Conservation (phyloP, 2,888 invertebrate genomes). For the Rapana venosa region DNA sequence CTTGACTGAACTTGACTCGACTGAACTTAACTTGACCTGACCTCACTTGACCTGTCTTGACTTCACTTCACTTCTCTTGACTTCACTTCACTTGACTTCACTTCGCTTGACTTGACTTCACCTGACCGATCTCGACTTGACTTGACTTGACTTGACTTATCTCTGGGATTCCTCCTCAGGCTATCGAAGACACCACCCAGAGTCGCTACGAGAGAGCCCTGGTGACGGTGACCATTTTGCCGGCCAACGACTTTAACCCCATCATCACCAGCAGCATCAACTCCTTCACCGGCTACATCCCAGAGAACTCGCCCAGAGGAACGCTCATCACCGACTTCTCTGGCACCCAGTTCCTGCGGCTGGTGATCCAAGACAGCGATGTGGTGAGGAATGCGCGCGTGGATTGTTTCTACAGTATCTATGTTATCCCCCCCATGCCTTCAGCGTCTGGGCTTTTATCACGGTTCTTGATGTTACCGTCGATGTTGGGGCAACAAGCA, state of each 20-base stretch:
- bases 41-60: no score
- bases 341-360: conserved; percentile 51
- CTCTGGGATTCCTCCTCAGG: conserved; percentile 47
- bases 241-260: conserved; percentile 63
- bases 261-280: conserved; percentile 55
- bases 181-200: conserved; percentile 57
- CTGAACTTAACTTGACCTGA: no score
- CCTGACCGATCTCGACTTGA: no score
- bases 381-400: no score
- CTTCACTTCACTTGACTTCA: no score
- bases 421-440: no score
- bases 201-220: conserved; percentile 59
- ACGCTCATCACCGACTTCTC: conserved; percentile 54
- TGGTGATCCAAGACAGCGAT: conserved; percentile 66
- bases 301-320: conserved; percentile 62
- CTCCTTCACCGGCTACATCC: conserved; percentile 60
- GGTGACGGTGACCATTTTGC: conserved; percentile 58
- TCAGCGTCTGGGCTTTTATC: no score
- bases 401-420: no score
- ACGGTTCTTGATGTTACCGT: background rate
- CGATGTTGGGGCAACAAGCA: no score
- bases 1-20: no score
- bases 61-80: no score
- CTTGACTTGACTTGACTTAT: background rate
- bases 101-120: no score